Conservation (phyloP, 2,888 invertebrate genomes). For the Andricus quercusramuli region DNA sequence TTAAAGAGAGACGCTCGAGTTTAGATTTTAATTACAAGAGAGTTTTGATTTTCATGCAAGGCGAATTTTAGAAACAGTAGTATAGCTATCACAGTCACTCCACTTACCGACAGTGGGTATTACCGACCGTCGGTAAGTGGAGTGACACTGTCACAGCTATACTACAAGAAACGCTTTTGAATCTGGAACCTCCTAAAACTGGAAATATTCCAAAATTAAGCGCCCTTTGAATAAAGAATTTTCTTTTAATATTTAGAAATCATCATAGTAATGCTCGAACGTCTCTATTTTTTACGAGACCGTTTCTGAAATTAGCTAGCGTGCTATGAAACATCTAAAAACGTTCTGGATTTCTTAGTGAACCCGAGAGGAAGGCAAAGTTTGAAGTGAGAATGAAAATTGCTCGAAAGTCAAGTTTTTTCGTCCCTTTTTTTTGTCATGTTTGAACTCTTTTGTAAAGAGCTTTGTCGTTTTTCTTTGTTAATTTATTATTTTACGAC, state of each 20-base stretch:
- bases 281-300: constrained; percentile 52
- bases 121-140: too few relatives aligned
- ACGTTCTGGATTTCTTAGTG: constrained; percentile 68
- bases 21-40: background rate
- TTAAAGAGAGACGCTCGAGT: constrained; percentile 25
- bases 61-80: background rate
- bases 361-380: constrained; percentile 59
- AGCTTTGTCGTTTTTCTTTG: background rate
- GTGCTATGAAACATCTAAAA: constrained; percentile 69
- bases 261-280: constrained; percentile 16
- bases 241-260: constrained; percentile 13
- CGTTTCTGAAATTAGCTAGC: constrained; percentile 70
- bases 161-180: background rate
- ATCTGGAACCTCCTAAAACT: background rate
- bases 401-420: background rate
- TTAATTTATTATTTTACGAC: background rate
- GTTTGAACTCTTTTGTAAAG: background rate
- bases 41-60: background rate
- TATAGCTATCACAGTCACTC: too few relatives aligned
- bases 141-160: too few relatives aligned
- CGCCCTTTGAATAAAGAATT: background rate
- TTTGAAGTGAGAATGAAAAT: background rate
- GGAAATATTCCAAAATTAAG: background rate
- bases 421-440: background rate
- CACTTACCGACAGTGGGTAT: too few relatives aligned